Evolutionary conservation across 2,888 invertebrate genomes (phyloP).

Genomic region (Meteorus cinctellus): DNA sequence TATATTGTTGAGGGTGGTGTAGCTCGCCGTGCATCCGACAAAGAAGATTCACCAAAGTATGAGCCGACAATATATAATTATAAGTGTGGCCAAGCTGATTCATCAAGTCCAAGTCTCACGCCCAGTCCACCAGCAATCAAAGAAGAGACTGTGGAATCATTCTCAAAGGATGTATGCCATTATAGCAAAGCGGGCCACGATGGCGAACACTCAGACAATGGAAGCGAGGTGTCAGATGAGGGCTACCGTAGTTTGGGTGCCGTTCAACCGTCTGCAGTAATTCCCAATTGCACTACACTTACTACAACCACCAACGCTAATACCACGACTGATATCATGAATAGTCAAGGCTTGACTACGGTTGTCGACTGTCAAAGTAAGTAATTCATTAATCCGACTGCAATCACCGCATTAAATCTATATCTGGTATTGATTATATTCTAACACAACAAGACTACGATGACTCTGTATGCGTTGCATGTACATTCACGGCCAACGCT

Average conservation of each 20-base stretch:
- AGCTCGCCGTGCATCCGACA: conserved; percentile 63
- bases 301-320: conserved; percentile 68
- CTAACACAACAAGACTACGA: too few species aligned
- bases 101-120: conserved; percentile 64
- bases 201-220: conserved; percentile 79
- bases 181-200: conserved; percentile 66
- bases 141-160: conserved; percentile 56
- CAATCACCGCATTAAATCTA: not conserved
- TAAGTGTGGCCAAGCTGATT: conserved; percentile 63
- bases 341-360: conserved; percentile 63
- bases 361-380: conserved; percentile 69
- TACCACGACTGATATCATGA: conserved; percentile 57
- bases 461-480: too few species aligned
- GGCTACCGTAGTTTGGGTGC: conserved; percentile 88
- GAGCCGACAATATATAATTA: conserved; percentile 69
- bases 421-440: too few species aligned
- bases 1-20: conserved; percentile 69
- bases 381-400: conserved; percentile 46
- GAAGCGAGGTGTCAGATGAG: conserved; percentile 89
- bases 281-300: conserved; percentile 71
- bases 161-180: conserved; percentile 60
- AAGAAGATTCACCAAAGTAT: conserved; percentile 67
- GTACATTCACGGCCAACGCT: too few species aligned
- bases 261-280: conserved; percentile 74
- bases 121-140: conserved; percentile 58